A percentile compares a stretch with the other conserved stretches of the same genome.
phyloP scores from a whole-genome alignment of 2,797 vertebrate species.

The Cirrhinus molitorella region DNA sequence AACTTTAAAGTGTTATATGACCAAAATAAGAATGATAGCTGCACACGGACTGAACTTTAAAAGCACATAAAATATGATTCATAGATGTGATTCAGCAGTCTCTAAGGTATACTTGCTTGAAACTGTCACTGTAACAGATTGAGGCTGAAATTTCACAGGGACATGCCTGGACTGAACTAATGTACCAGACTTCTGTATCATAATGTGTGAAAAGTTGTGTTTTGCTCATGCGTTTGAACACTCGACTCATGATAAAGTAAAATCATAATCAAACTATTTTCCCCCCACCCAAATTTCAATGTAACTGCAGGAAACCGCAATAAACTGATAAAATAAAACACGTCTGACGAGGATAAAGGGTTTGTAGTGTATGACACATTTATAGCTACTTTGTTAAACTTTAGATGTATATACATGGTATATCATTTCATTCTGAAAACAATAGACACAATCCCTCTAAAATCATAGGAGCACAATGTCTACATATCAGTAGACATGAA shows the following conservation, averaged over 20 bases:
- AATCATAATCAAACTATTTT: neutral
- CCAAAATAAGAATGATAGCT: slow-evolving; percentile 63
- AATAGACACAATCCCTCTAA: slow-evolving; percentile 63
- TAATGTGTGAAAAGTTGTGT: slow-evolving; percentile 20
- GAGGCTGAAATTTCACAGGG: slow-evolving; percentile 6
- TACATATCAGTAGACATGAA: slow-evolving; percentile 60
- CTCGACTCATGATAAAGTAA: neutral
- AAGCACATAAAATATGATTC: slow-evolving; percentile 73
- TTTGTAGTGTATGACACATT: slow-evolving; percentile 72
- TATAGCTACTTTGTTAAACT: slow-evolving; percentile 73
- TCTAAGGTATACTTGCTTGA: slow-evolving; percentile 71
- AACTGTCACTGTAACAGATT: slow-evolving; percentile 37
- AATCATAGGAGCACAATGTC: slow-evolving; percentile 60
- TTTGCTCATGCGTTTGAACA: neutral
- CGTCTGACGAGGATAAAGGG: slow-evolving; percentile 22
- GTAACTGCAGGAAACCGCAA: slow-evolving; percentile 9
- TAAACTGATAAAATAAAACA: slow-evolving; percentile 36
- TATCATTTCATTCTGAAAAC: slow-evolving; percentile 66
- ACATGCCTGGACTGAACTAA: slow-evolving; percentile 4
- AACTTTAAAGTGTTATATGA: slow-evolving; percentile 77
- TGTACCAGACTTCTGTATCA: slow-evolving; percentile 19
- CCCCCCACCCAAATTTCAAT: neutral
- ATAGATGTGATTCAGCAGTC: slow-evolving; percentile 68
- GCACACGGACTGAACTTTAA: slow-evolving; percentile 68
- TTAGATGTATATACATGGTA: slow-evolving; percentile 75